Evolutionary conservation across 2,113 vertebrate species (phyloP), one percentile per base, ranked within the genome.

Genomic region (Toxotes chatareus): DNA sequence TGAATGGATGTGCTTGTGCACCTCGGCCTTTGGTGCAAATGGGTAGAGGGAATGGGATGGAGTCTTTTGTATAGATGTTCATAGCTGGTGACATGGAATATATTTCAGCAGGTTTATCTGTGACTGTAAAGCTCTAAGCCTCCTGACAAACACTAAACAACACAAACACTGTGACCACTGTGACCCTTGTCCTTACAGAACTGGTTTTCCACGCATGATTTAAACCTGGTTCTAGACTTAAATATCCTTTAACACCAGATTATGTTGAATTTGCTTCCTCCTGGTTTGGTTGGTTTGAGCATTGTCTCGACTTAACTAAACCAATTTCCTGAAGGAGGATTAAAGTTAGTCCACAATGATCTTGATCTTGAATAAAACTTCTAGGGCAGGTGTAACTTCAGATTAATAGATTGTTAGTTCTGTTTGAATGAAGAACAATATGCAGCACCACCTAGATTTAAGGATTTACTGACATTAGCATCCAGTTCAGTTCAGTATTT

Each of bases 1-100:
- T 91, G 89, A 91, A 91, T 93, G 86, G 85, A 63, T 74, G 57
- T 38, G 73, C 70, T 88, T 91, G 88, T 93, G 80, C 42, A 77
- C 44, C 65, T 84, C 51, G 1, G 61, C 71, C 66, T 77, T 56
- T 62, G 42, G 68, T 64, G 38, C 59, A 56, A 81, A 66, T 42
- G 23, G 57, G 51, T 69, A 34, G 82, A 79, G 47, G 21, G 72
- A 83, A 59, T 40, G 17, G 44, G 53, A 86, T 53, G 53, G 63
- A 62, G 57, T 55, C 44, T 72, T 74, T 70, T 32, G 59, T 51
- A n/a, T 32, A 44, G 34, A 63, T 56, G 55, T 61, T 34, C 51
- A 65, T 31, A 73, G 19, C 19, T 32, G 21, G 64, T 61, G 42
- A 51, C 9, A 19, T 51, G 13, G 7, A 66, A 49, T 62, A 49